Conservation (phyloP, 2,113 vertebrate species). For the Odocoileus hemionus region DNA sequence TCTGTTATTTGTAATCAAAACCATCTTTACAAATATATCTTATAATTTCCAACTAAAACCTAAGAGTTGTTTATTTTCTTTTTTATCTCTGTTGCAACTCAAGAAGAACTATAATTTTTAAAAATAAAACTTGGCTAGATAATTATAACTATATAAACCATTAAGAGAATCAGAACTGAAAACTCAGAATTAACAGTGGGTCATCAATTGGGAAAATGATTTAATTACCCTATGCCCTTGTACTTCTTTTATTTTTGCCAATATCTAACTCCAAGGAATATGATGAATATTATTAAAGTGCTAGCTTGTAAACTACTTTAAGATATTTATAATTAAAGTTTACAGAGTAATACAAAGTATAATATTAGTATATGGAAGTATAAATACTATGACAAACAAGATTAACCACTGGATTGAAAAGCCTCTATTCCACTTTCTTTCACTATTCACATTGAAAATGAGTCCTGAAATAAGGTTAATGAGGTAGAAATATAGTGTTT, state of each 20-base stretch:
- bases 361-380: neutral
- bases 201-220: neutral
- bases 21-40: neutral
- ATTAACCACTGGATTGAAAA: neutral
- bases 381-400: neutral
- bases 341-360: neutral
- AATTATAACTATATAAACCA: neutral
- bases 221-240: neutral
- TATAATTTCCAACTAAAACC: neutral
- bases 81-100: neutral
- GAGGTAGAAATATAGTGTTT: neutral
- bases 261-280: neutral
- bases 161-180: neutral
- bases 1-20: neutral
- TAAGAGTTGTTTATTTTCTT: neutral
- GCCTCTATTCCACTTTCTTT: neutral
- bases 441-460: neutral
- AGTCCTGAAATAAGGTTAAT: neutral
- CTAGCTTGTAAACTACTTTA: neutral
- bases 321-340: neutral
- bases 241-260: constrained; percentile 4
- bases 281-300: neutral
- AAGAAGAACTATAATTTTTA: neutral
- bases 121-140: neutral
- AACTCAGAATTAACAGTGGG: neutral